These are phyloP conservation scores for Drosophila simulans DNA, from an alignment of 1,140 invertebrate species.

Conservation along the genomic window DNA sequence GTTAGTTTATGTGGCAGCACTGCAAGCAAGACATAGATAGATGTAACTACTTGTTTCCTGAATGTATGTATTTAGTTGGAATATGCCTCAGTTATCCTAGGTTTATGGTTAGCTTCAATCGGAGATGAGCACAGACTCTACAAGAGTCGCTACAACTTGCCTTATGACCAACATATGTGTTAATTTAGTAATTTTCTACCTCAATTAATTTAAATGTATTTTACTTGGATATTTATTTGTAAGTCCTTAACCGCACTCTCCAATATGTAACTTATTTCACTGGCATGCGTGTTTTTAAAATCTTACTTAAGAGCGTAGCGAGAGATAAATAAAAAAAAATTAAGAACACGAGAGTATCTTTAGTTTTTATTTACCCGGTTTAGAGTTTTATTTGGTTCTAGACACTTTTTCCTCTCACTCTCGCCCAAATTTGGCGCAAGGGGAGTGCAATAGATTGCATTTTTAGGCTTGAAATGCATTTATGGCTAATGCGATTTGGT, in stretches of 20 bases:
- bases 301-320: conserved; percentile 30
- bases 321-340: conserved; percentile 20
- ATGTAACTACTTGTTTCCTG: conserved; percentile 52
- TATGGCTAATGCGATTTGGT: conserved; percentile 55
- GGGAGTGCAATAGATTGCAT: conserved; percentile 58
- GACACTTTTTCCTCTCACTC: conserved; percentile 29
- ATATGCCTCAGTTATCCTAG: conserved; percentile 58
- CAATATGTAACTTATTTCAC: conserved; percentile 22
- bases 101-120: conserved; percentile 69
- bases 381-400: conserved; percentile 34
- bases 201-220: conserved; percentile 78
- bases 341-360: conserved; percentile 22
- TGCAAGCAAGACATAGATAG: conserved; percentile 40
- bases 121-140: conserved; percentile 66
- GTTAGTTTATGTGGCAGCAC: conserved; percentile 30
- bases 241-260: conserved; percentile 53
- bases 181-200: conserved; percentile 82
- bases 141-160: conserved; percentile 75
- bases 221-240: conserved; percentile 67
- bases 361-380: conserved; percentile 16
- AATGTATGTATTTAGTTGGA: conserved; percentile 60
- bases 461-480: conserved; percentile 47
- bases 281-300: conserved; percentile 10
- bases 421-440: conserved; percentile 16
- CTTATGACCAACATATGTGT: conserved; percentile 77